Evolutionary conservation across 2,113 vertebrate species (phyloP), one percentile per base, ranked within the genome.

Genomic region (Microtus montanus): DNA sequence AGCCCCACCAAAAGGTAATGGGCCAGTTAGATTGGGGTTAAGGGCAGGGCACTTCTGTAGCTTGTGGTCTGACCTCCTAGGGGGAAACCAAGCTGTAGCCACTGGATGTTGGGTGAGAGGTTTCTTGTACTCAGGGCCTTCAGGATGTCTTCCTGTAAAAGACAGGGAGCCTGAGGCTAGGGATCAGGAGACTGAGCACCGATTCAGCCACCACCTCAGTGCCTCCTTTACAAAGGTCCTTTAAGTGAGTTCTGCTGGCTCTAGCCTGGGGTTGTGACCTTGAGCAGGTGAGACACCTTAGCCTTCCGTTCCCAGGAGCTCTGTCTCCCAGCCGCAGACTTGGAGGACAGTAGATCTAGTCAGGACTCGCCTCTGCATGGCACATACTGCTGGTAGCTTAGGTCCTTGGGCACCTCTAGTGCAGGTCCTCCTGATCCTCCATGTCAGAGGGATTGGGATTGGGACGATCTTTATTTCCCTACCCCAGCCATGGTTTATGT

Each of bases 201-300:
- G 6, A 20, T 47, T 52, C 61, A 19, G 38, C 63, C 12, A 19
- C 68, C 33, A 4, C 8, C 33, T 38, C 63, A 33, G 38, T 1
- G 38, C 63, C 61, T 52, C 24, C 5, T 20, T 20, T 58, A 58
- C 63, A 44, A 17, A 35, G 0, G 47, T n/a, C 24, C 17, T 35
- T 13, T 35, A 75, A 77, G 68, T 66, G 3, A 83, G 64, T 70
- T 19, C 0, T 52, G 5, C 6, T n/a, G 78, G 30, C 58, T 68
- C 1, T 2, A 5, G 47, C 54, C 30, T 88, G 22, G 14, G 3
- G 22, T 61, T 75, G 64, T 26, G 19, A 7, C 73, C 15, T 75
- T 15, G 47, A 85, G 1, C 0, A 14, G 63, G 35, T 38, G 35
- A 2, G 0, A 5, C 3, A 13, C 4, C 44, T 24, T 1, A 1